phyloP scores from a whole-genome alignment of 2,888 invertebrate genomes.

The Spatulosminthurus flaviceps region DNA sequence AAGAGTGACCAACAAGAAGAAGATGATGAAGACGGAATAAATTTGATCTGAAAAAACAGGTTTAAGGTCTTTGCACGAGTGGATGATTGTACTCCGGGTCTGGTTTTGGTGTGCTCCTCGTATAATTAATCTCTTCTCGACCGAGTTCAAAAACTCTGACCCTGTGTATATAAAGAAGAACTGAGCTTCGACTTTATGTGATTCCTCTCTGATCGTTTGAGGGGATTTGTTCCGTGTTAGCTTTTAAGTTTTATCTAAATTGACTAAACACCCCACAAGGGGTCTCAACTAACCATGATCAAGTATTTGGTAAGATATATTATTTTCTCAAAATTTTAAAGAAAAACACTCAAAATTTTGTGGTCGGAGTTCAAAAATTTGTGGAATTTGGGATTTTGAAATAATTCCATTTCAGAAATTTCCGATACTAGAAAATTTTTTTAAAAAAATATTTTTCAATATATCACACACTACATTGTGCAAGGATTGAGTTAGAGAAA shows the following conservation, averaged over 20 bases:
- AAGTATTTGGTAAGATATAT: slow-evolving; percentile 63
- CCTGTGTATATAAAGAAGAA: slow-evolving; percentile 63
- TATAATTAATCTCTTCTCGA: slow-evolving; percentile 63
- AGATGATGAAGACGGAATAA: slow-evolving; percentile 50
- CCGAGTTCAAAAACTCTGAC: slow-evolving; percentile 63
- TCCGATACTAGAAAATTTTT: background rate
- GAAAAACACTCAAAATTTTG: background rate
- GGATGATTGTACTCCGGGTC: slow-evolving; percentile 60
- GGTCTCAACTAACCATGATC: slow-evolving; percentile 58
- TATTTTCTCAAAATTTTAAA: slow-evolving; percentile 31
- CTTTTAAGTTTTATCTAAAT: slow-evolving; percentile 52
- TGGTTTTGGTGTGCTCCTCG: slow-evolving; percentile 60
- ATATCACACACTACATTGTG: background rate
- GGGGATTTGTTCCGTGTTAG: slow-evolving; percentile 59
- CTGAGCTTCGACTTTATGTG: slow-evolving; percentile 58
- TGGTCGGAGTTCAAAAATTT: slow-evolving; percentile 3
- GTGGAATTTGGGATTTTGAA: background rate
- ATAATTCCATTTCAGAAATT: background rate
- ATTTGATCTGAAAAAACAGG: slow-evolving; percentile 60
- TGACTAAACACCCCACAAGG: slow-evolving; percentile 58
- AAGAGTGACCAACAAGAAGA: slow-evolving; percentile 42
- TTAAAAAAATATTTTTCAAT: background rate
- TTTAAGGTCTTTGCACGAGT: slow-evolving; percentile 63
- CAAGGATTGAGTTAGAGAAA: no score
- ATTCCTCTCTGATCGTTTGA: slow-evolving; percentile 63